Conservation (phyloP, 2,888 invertebrate genomes). For the Athalia circularis region DNA sequence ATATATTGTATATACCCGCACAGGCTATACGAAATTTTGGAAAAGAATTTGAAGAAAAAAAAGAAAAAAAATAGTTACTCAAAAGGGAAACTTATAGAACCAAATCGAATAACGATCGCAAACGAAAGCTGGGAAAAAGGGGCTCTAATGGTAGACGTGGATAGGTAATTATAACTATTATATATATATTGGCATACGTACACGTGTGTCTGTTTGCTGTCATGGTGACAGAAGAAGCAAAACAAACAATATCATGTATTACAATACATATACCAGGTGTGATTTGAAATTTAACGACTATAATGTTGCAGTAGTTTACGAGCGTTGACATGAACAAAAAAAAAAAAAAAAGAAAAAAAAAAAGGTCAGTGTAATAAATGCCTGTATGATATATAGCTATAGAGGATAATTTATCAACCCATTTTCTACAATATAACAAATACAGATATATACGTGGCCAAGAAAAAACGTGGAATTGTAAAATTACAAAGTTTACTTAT, state of each 20-base stretch:
- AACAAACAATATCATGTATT: slow-evolving; percentile 33
- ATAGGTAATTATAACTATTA: background rate
- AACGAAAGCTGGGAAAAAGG: too few relatives aligned
- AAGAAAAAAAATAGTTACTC: background rate
- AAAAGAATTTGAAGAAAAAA: background rate
- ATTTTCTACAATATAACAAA: too few relatives aligned
- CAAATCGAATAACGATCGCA: too few relatives aligned
- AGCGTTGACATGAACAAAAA: background rate
- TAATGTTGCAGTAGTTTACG: background rate
- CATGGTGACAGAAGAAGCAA: slow-evolving; percentile 29
- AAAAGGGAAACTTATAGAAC: background rate
- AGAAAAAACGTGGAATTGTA: too few relatives aligned
- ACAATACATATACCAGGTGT: background rate
- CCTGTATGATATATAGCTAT: background rate
- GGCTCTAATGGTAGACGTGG: too few relatives aligned
- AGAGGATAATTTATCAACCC: too few relatives aligned
- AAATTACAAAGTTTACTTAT: too few relatives aligned
- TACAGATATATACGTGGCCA: too few relatives aligned
- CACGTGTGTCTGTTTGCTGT: background rate
- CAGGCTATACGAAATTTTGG: too few relatives aligned
- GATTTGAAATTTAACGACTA: background rate
- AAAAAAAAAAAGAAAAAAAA: background rate
- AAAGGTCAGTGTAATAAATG: background rate
- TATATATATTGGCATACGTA: slow-evolving; percentile 7
- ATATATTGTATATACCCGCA: too few relatives aligned